Base-by-base conservation (phyloP, 2,888 invertebrate species). In the Anticlea derivata region DNA sequence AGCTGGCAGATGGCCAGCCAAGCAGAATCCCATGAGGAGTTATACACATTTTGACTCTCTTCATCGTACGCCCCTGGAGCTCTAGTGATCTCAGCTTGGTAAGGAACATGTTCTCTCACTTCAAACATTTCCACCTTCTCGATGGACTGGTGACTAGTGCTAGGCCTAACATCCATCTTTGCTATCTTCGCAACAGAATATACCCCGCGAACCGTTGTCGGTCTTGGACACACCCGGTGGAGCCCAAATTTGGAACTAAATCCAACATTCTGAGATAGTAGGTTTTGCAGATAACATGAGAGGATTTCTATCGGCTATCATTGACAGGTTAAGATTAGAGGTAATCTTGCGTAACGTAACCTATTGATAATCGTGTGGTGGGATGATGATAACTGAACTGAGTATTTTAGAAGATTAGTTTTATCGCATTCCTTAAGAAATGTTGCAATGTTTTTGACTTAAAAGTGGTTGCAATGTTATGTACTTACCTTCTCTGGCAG, bases 81-180 rank as follows among this genome's bases (percentile, higher is more conserved):
- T 33, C 83, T 61, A 0, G 89, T 89, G 31, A 89, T 55, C 48
- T 88, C 89, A 0, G 86, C 86, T 50, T 87, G 87, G 55, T 90
- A 89, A 1, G 90, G 90, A 5, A 90, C 84, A 54, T 90, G 90
- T 50, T 90, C 90, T 27, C 89, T 70, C 1, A 90, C 88, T 62
- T 90, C 89, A 54, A 77, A 89, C 68, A 89, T 79, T 58, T 90
- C 90, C 59, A 90, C 71, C 60, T 80, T 80, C 38, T 89, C 88
- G 31, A 84, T 64, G 0, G 88, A 83, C 56, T 88, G 86, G 50
- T 70, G 80, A 54, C 87, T 86, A 4, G 89, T 88, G 55, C 87
- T 80, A 1, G 89, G 88, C 58, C 83, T 80, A n/a, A n/a, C n/a
- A 68, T 89, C 89, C 89, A 89, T 89, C 40, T 68, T 75, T 29